Percentiles rank a stretch among this genome's conserved stretches.
Evolutionary conservation across 2,797 vertebrate species (phyloP).

Genomic region (Fistularia commersonii): DNA sequence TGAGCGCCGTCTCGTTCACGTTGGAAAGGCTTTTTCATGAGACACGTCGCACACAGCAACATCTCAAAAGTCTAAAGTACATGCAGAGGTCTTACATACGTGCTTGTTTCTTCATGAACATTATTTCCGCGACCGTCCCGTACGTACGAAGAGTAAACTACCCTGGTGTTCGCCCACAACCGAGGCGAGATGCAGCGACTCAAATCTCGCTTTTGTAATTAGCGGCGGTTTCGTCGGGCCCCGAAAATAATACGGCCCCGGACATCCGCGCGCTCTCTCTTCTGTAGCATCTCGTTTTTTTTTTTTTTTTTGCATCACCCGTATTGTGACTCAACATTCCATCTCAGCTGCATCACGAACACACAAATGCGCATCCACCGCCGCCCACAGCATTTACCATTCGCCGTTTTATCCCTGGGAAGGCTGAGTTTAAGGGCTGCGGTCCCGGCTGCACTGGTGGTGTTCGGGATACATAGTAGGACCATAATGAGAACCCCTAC

Average conservation of each 20-base stretch:
- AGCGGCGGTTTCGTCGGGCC: conserved; percentile 23
- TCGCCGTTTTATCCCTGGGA: conserved; percentile 43
- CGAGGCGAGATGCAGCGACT: conserved; percentile 32
- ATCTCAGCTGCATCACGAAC: conserved; percentile 38
- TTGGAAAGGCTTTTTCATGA: no score
- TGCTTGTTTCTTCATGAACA: no score
- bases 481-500: conserved; percentile 38
- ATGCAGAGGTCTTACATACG: no score
- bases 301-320: conserved; percentile 20
- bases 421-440: conserved; percentile 33
- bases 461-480: conserved; percentile 34
- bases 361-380: conserved; percentile 21
- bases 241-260: conserved; percentile 37
- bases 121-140: no score
- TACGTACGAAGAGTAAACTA: no score
- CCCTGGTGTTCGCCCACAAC: conserved; percentile 26
- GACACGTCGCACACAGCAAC: no score
- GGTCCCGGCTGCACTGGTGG: conserved; percentile 44
- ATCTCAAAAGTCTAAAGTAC: no score
- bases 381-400: conserved; percentile 36
- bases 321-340: conserved; percentile 58
- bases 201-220: conserved; percentile 23
- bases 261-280: conserved; percentile 39
- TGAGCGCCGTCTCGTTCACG: no score
- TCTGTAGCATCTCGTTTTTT: conserved; percentile 14